phyloP scores from a whole-genome alignment of 2,797 vertebrate genomes.

The Galaxias olidus region DNA sequence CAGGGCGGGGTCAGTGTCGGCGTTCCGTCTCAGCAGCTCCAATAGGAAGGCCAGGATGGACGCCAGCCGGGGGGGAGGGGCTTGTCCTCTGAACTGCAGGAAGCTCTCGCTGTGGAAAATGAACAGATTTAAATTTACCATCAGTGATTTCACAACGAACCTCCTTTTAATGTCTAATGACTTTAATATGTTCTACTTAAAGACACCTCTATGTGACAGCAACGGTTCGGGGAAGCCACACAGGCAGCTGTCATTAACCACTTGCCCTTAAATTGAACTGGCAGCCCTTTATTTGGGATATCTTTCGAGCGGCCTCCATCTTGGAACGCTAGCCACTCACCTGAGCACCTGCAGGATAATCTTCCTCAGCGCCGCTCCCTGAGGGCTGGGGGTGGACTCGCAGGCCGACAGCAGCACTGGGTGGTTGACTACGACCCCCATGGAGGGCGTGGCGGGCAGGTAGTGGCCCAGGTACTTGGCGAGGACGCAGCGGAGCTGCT shows the following conservation, averaged over 20 bases:
- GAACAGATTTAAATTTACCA: background rate
- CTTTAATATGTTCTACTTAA: too few species aligned
- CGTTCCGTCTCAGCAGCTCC: constrained; percentile 82
- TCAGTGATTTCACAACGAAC: too few species aligned
- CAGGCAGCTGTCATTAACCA: too few species aligned
- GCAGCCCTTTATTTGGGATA: too few species aligned
- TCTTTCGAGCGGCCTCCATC: too few species aligned
- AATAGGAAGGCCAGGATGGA: constrained; percentile 81
- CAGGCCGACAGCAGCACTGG: constrained; percentile 85
- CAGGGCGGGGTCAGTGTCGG: constrained; percentile 67
- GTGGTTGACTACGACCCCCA: constrained; percentile 75
- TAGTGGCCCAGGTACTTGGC: constrained; percentile 89
- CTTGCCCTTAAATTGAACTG: too few species aligned
- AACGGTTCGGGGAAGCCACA: too few species aligned
- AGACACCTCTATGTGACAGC: too few species aligned
- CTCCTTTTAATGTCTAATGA: too few species aligned
- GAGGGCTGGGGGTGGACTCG: constrained; percentile 63
- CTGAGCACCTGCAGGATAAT: constrained; percentile 82
- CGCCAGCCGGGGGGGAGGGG: constrained; percentile 83
- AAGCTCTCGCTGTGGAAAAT: constrained; percentile 82
- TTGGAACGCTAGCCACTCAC: constrained; percentile 61
- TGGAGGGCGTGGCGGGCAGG: constrained; percentile 78
- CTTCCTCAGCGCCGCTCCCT: constrained; percentile 74
- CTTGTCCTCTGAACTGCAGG: constrained; percentile 85
- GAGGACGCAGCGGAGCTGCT: constrained; percentile 84